These are phyloP conservation scores for Catocala sponsa DNA, from an alignment of 2,888 invertebrate species.

Conservation along the genomic window DNA sequence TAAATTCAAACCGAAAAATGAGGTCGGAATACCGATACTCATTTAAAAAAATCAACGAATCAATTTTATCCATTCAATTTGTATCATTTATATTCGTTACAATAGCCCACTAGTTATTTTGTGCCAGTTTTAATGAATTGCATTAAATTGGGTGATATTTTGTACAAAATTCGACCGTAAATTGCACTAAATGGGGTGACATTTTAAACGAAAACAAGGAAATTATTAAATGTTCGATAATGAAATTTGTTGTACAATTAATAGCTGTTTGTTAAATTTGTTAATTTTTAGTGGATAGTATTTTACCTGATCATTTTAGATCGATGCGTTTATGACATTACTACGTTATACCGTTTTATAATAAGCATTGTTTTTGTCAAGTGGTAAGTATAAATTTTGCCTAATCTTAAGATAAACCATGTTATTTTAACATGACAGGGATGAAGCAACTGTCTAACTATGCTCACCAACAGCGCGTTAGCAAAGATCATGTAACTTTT, in stretches of 20 bases:
- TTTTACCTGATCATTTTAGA: no score
- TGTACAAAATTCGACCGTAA: conserved; percentile 23
- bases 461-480: no score
- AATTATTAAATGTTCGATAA: conserved; percentile 19
- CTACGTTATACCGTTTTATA: no score
- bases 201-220: conserved; percentile 10
- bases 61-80: conserved; percentile 25
- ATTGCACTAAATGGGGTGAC: conserved; percentile 27
- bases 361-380: no score
- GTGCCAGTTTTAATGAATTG: conserved; percentile 37
- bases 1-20: conserved; percentile 18
- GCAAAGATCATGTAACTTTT: no score
- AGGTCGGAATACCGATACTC: conserved; percentile 9
- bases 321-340: no score
- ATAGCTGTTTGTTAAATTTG: conserved; percentile 12
- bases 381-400: no score
- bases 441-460: no score
- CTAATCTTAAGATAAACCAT: no score
- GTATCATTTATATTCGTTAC: conserved; percentile 26
- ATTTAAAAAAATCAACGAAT: conserved; percentile 32
- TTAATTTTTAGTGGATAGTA: neutral
- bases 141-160: conserved; percentile 31
- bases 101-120: conserved; percentile 28
- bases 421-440: no score
- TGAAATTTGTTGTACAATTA: conserved; percentile 18